Evolutionary conservation across 1,140 invertebrate species (phyloP).

Genomic region (Spodoptera litura): DNA sequence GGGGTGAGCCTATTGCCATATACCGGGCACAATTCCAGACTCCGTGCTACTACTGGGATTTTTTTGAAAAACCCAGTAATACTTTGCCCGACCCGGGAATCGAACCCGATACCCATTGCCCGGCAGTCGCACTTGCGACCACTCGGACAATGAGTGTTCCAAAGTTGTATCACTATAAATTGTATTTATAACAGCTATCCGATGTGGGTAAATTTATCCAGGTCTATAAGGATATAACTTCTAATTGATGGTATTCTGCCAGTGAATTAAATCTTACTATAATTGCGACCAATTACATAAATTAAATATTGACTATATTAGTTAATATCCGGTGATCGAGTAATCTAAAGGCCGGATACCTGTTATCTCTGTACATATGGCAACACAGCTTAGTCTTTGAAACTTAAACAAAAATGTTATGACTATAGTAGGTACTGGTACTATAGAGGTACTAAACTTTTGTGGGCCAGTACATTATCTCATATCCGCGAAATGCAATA

Average conservation of each 20-base stretch:
- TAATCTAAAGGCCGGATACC: constrained; percentile 75
- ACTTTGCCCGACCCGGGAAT: too few species aligned
- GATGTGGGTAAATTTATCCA: background rate
- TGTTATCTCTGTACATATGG: constrained; percentile 60
- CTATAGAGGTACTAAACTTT: constrained; percentile 31
- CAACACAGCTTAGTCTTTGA: constrained; percentile 41
- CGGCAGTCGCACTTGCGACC: too few species aligned
- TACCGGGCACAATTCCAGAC: too few species aligned
- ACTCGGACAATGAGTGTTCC: too few species aligned
- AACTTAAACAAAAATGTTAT: constrained; percentile 29
- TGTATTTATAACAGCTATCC: too few species aligned
- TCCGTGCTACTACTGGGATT: too few species aligned
- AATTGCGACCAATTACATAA: background rate
- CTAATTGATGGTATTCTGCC: background rate
- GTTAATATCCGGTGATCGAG: constrained; percentile 65
- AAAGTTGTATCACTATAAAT: background rate
- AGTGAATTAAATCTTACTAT: background rate
- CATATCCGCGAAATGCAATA: constrained; percentile 73
- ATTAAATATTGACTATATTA: constrained; percentile 42
- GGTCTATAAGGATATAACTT: background rate
- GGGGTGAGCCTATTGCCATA: too few species aligned
- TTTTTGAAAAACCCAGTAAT: too few species aligned
- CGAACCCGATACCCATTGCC: too few species aligned
- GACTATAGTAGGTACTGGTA: background rate
- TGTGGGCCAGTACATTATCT: constrained; percentile 60